Evolutionary conservation across 2,888 invertebrate genomes (phyloP).

Genomic region (Scaptomyza polygonia): DNA sequence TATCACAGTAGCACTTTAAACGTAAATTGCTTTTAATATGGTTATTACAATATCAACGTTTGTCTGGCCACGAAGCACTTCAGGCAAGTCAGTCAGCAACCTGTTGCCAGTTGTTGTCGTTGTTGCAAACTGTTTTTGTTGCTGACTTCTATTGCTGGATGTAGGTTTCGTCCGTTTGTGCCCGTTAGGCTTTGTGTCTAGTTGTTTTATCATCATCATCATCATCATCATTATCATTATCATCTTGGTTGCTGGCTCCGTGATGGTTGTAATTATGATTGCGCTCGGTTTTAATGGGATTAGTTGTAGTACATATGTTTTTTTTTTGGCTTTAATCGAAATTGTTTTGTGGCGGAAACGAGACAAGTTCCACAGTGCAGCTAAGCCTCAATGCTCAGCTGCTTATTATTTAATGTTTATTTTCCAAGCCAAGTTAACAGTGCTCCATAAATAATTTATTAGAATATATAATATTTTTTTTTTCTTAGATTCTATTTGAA

Average conservation of each 20-base stretch:
- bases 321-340: constrained; percentile 65
- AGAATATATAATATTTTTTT: no score
- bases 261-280: constrained; percentile 77
- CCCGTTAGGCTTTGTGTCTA: constrained; percentile 41
- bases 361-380: constrained; percentile 50
- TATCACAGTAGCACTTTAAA: constrained; percentile 83
- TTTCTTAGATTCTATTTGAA: no score
- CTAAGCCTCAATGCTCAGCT: constrained; percentile 36
- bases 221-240: not conserved
- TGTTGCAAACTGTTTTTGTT: constrained; percentile 23
- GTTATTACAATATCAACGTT: constrained; percentile 81
- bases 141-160: constrained; percentile 31
- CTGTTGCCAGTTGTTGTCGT: constrained; percentile 51
- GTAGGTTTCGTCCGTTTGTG: constrained; percentile 37
- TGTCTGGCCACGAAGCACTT: constrained; percentile 76
- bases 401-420: constrained; percentile 67
- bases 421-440: no score
- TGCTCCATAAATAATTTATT: no score
- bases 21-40: constrained; percentile 84
- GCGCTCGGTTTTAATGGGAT: constrained; percentile 74
- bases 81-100: constrained; percentile 58
- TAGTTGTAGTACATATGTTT: constrained; percentile 71
- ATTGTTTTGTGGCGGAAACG: constrained; percentile 70
- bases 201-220: constrained; percentile 45
- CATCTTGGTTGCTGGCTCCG: not conserved